phyloP scores from a whole-genome alignment of 2,797 vertebrate genomes.

The Liasis olivaceus region DNA sequence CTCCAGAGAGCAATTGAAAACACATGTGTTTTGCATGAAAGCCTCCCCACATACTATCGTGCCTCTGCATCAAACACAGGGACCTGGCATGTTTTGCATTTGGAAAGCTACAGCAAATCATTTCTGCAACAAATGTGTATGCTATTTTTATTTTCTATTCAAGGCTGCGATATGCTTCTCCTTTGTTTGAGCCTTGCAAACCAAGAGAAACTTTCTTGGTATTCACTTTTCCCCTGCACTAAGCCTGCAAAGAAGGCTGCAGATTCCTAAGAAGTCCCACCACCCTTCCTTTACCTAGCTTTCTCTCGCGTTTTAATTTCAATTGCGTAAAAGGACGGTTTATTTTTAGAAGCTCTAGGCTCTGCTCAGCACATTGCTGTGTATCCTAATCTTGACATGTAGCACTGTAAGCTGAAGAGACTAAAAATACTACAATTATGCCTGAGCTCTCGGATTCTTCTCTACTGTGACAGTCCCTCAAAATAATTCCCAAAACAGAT shows the following conservation, averaged over 20 bases:
- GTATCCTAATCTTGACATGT: conserved; percentile 60
- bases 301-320: conserved; percentile 56
- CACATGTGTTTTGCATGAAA: conserved; percentile 74
- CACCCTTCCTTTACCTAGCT: conserved; percentile 50
- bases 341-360: conserved; percentile 72
- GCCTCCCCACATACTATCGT: conserved; percentile 40
- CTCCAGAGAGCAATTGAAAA: conserved; percentile 84
- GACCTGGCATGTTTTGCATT: conserved; percentile 36
- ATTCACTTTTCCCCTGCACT: not conserved
- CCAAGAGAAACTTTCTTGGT: not conserved
- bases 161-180: not conserved
- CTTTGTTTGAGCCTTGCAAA: not conserved
- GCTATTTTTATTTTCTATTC: conserved; percentile 17
- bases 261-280: conserved; percentile 44
- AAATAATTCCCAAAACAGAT: conserved; percentile 58
- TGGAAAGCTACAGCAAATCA: conserved; percentile 14
- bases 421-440: conserved; percentile 75
- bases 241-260: conserved; percentile 35
- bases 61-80: not conserved
- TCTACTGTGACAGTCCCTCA: conserved; percentile 45
- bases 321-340: conserved; percentile 48
- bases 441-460: conserved; percentile 64
- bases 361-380: conserved; percentile 56
- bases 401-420: conserved; percentile 50
- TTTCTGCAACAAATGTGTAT: conserved; percentile 18